Evolutionary conservation across 1,140 invertebrate genomes (phyloP).

Genomic region (Nasonia vitripennis): DNA sequence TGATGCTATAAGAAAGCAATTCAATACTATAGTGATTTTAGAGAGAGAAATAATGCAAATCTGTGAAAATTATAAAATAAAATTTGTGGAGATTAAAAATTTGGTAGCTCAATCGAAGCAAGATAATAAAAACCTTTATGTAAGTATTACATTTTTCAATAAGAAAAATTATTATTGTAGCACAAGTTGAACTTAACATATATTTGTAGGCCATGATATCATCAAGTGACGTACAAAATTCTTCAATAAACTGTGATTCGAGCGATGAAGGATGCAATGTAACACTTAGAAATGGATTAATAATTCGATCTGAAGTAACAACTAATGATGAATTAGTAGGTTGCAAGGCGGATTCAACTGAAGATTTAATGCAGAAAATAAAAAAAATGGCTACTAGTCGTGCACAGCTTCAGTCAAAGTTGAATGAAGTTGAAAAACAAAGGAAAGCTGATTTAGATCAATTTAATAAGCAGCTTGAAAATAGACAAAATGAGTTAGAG

Average conservation of each 20-base stretch:
- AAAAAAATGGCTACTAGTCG: not conserved
- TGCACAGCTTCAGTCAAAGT: not conserved
- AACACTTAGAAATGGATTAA: not conserved
- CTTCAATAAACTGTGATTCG: not conserved
- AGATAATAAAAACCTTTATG: not conserved
- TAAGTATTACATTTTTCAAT: not conserved
- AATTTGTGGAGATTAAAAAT: not conserved
- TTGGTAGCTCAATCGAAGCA: not conserved
- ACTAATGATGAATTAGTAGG: too few species aligned
- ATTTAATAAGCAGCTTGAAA: not conserved
- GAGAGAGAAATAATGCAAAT: constrained; percentile 6
- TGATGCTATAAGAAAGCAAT: constrained; percentile 1
- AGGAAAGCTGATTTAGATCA: not conserved
- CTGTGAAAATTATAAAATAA: constrained; percentile 12
- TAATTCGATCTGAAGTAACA: not conserved
- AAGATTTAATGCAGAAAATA: not conserved
- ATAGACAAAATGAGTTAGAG: not conserved
- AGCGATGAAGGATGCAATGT: not conserved
- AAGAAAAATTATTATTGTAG: not conserved
- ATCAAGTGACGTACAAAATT: not conserved
- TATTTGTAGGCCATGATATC: too few species aligned
- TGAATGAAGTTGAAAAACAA: not conserved
- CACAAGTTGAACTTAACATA: not conserved
- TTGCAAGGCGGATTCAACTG: too few species aligned
- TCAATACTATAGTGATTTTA: not conserved